A percentile compares a stretch with the other conserved stretches of the same genome.
phyloP scores from a whole-genome alignment of 2,888 invertebrate species.

The Pristionchus fissidentatus region DNA sequence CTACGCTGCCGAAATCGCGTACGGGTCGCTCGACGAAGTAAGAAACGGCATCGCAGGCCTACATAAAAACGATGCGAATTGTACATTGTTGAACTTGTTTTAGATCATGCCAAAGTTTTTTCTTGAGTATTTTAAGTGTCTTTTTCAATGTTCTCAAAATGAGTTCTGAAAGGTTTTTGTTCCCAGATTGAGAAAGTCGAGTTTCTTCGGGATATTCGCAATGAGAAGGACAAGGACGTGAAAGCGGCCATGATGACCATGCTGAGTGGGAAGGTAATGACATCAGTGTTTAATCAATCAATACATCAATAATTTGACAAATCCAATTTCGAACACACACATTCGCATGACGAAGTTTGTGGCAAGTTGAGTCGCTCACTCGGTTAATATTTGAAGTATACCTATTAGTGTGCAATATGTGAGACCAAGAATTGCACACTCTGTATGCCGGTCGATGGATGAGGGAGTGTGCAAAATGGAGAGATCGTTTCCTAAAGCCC shows the following conservation, averaged over 20 bases:
- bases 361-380: too few species aligned
- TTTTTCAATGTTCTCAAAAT: not conserved
- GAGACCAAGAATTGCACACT: not conserved
- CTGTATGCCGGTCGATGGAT: too few species aligned
- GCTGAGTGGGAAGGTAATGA: slow-evolving; percentile 64
- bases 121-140: too few species aligned
- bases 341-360: too few species aligned
- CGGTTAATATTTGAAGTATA: too few species aligned
- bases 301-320: too few species aligned
- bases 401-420: too few species aligned
- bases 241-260: slow-evolving; percentile 78
- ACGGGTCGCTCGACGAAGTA: slow-evolving; percentile 88
- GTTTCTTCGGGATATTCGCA: slow-evolving; percentile 66
- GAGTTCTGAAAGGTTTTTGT: too few species aligned
- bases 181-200: slow-evolving; percentile 78
- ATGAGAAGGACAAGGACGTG: slow-evolving; percentile 67
- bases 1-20: slow-evolving; percentile 93
- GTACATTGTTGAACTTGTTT: not conserved
- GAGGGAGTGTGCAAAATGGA: not conserved
- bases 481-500: not conserved
- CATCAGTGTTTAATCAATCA: not conserved
- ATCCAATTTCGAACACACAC: too few species aligned
- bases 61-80: not conserved
- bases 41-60: too few species aligned
- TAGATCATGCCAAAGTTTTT: not conserved